A percentile compares a stretch with the other conserved stretches of the same genome.
phyloP scores from a whole-genome alignment of 2,797 vertebrate genomes.

The Loriculus beryllinus region DNA sequence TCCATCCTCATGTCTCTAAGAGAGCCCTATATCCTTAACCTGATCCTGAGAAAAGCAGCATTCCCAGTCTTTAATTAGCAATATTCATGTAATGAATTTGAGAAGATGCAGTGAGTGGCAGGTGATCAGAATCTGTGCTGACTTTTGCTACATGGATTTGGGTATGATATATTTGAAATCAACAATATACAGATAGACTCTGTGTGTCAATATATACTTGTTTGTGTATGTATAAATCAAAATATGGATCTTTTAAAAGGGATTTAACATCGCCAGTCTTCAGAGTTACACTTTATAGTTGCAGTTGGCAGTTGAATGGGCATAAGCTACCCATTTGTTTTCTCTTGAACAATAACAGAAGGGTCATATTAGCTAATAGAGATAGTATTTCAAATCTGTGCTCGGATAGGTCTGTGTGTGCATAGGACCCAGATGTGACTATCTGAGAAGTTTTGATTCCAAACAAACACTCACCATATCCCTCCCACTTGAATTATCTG shows the following conservation, averaged over 20 bases:
- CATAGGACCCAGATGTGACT: not conserved
- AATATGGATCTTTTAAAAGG: not conserved
- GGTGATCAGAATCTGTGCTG: not conserved
- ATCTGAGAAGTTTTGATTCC: not conserved
- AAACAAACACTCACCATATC: not conserved
- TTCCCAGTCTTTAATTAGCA: not conserved
- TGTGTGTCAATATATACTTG: not conserved
- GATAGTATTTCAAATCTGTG: not conserved
- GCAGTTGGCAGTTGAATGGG: not conserved
- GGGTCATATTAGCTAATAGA: not conserved
- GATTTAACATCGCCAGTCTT: not conserved
- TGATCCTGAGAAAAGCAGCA: not conserved
- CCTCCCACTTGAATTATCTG: not conserved
- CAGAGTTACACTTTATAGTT: not conserved
- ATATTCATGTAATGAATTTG: not conserved
- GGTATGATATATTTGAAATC: not conserved
- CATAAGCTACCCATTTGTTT: not conserved
- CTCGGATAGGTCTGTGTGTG: not conserved
- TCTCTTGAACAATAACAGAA: not conserved
- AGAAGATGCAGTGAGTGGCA: not conserved
- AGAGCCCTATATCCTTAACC: not conserved
- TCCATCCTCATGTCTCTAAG: not conserved
- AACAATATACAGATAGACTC: not conserved
- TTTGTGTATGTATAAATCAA: not conserved
- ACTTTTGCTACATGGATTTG: not conserved